Percentiles rank a stretch among this genome's conserved stretches.
phyloP scores from a whole-genome alignment of 1,140 invertebrate species.

The Achroia grisella region DNA sequence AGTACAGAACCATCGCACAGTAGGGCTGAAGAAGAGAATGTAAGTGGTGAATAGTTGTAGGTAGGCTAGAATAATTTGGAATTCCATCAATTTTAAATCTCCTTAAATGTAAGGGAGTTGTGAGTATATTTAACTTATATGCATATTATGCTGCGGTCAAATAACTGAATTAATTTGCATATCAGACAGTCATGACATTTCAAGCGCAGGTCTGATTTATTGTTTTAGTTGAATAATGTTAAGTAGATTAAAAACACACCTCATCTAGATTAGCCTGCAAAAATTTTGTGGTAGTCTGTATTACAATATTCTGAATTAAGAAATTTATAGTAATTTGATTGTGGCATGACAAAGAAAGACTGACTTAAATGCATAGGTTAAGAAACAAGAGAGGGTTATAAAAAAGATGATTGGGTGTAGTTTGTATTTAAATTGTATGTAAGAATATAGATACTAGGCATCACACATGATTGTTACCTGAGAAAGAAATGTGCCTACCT shows the following conservation, averaged over 20 bases:
- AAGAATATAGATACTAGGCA: constrained; percentile 22
- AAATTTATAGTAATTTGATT: constrained; percentile 29
- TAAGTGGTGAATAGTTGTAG: constrained; percentile 31
- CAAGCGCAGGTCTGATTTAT: too few relatives aligned
- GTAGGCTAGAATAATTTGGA: too few relatives aligned
- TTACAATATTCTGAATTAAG: constrained; percentile 1
- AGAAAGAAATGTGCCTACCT: constrained; percentile 20
- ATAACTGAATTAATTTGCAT: constrained; percentile 7
- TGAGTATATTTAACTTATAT: constrained; percentile 8
- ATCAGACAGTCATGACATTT: too few relatives aligned
- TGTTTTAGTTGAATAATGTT: too few relatives aligned
- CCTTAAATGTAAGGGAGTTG: constrained; percentile 27
- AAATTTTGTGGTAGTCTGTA: constrained; percentile 7
- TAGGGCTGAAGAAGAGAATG: constrained; percentile 33
- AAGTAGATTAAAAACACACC: too few relatives aligned
- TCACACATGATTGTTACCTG: constrained; percentile 24
- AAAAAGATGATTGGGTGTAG: constrained; percentile 22
- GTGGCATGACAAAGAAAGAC: constrained; percentile 38
- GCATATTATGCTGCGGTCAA: constrained; percentile 21
- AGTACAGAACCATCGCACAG: constrained; percentile 50
- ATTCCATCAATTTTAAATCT: constrained; percentile 8
- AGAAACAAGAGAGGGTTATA: constrained; percentile 28
- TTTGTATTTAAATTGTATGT: constrained; percentile 10
- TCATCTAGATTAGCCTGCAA: too few relatives aligned
- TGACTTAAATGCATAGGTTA: constrained; percentile 40